Base-by-base conservation (phyloP, 2,888 invertebrate species). In the Adineta ricciae region DNA sequence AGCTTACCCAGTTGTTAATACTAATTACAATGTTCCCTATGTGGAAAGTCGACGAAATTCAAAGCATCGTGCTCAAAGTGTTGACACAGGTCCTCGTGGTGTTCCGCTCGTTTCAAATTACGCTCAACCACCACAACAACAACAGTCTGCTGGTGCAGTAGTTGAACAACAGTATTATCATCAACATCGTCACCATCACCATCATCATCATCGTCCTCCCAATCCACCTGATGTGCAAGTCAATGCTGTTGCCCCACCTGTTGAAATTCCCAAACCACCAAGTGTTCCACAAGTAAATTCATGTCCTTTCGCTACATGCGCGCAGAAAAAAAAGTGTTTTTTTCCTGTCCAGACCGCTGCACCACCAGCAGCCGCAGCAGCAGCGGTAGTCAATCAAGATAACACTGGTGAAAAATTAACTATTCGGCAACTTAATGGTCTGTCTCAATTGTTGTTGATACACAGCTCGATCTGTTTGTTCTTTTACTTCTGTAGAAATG, bases 401-500 rank as follows among this genome's bases (percentile, higher is more conserved):
- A n/a, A 4, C 19, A 32, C 7, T 41, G 41, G n/a, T 78, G 78
- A 78, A 41, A 32, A 41, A 41, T 9, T 78, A 41, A 78, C 78
- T 21, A 78, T 78, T 78, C 78, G 78, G 14, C 78, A 78, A 41
- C 41, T 78, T 11, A 78, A 78, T 41, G 78, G 78, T 78, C 41
- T 41, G 24, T 41, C n/a, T 9, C 24, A n/a, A n/a, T n/a, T n/a
- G n/a, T n/a, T n/a, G 1, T 78, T 27, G 14, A 7, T 27, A 27
- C n/a, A n/a, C n/a, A n/a, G n/a, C n/a, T n/a, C n/a, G n/a, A n/a
- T n/a, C n/a, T n/a, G n/a, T n/a, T n/a, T n/a, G n/a, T n/a, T n/a
- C n/a, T n/a, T n/a, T n/a, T n/a, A n/a, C n/a, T 8, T 78, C 9
- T 41, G 9, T 41, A 78, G 78, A 78, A 41, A 41, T 41, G 0